Evolutionary conservation across 2,113 vertebrate genomes (phyloP).

Genomic region (Galeopterus variegatus): DNA sequence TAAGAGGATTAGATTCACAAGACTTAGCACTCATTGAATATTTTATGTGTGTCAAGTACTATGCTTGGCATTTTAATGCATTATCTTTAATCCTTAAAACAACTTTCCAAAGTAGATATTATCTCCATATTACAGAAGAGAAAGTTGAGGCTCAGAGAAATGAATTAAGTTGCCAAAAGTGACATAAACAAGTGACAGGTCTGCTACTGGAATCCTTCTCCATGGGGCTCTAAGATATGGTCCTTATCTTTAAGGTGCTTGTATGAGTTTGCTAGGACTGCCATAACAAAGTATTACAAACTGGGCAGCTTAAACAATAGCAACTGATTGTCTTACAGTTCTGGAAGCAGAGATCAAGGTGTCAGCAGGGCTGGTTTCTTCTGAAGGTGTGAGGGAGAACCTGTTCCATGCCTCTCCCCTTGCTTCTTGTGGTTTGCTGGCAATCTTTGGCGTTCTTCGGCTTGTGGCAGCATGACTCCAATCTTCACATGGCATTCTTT

Average conservation of each 20-base stretch:
- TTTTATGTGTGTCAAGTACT: background rate
- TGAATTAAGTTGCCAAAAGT: background rate
- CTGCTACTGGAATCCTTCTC: background rate
- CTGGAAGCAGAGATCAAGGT: background rate
- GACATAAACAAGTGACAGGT: background rate
- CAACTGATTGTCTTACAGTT: background rate
- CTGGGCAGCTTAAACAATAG: background rate
- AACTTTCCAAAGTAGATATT: slow-evolving; percentile 22
- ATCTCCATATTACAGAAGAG: slow-evolving; percentile 36
- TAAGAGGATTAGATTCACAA: slow-evolving; percentile 5
- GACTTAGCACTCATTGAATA: background rate
- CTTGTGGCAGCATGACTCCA: background rate
- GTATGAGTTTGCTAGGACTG: background rate
- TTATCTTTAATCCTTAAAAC: slow-evolving; percentile 52
- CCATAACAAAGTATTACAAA: background rate
- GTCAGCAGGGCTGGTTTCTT: background rate
- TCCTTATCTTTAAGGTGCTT: background rate
- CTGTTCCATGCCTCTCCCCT: background rate
- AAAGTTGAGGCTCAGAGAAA: background rate
- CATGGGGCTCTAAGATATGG: background rate
- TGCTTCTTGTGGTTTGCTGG: background rate
- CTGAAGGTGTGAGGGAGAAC: background rate
- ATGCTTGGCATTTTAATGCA: background rate
- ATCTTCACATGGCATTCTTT: background rate
- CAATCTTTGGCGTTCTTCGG: background rate